Evolutionary conservation across 2,797 vertebrate species (phyloP).

Genomic region (Ibycter americanus): DNA sequence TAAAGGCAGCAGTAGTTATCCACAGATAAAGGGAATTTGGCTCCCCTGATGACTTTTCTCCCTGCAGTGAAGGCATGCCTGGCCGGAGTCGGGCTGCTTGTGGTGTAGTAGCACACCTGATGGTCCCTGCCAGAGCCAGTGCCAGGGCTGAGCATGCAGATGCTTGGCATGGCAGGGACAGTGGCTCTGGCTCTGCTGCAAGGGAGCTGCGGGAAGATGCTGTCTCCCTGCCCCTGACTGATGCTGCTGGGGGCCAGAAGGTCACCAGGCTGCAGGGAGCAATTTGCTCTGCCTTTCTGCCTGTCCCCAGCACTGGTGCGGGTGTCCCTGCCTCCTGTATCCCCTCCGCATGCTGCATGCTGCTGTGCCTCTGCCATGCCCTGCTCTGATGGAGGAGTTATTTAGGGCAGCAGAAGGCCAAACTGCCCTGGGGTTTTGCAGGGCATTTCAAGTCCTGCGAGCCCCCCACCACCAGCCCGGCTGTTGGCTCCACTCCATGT

Average conservation of each 20-base stretch:
- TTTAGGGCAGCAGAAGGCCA: not conserved
- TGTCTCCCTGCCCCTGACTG: not conserved
- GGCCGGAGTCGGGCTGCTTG: rapidly evolving
- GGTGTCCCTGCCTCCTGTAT: not conserved
- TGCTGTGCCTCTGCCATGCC: not conserved
- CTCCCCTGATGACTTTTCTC: slow-evolving; percentile 37
- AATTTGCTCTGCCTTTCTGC: not conserved
- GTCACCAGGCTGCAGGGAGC: not conserved
- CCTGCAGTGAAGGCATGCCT: not conserved
- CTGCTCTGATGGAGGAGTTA: not conserved
- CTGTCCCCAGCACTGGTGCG: not conserved
- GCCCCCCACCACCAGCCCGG: no score
- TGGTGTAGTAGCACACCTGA: not conserved
- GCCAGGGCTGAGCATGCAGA: rapidly evolving
- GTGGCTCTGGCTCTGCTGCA: not conserved
- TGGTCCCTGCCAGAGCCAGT: not conserved
- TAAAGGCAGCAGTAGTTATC: slow-evolving; percentile 63
- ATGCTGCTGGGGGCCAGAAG: not conserved
- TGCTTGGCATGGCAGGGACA: not conserved
- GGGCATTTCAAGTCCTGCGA: not conserved
- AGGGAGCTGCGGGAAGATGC: not conserved
- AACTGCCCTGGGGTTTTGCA: not conserved
- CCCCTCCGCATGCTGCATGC: rapidly evolving
- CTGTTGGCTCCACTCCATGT: not conserved
- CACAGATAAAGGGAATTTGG: slow-evolving; percentile 43